These are phyloP conservation scores for Neopelma chrysocephalum DNA, from an alignment of 2,797 vertebrate species.

Conservation along the genomic window DNA sequence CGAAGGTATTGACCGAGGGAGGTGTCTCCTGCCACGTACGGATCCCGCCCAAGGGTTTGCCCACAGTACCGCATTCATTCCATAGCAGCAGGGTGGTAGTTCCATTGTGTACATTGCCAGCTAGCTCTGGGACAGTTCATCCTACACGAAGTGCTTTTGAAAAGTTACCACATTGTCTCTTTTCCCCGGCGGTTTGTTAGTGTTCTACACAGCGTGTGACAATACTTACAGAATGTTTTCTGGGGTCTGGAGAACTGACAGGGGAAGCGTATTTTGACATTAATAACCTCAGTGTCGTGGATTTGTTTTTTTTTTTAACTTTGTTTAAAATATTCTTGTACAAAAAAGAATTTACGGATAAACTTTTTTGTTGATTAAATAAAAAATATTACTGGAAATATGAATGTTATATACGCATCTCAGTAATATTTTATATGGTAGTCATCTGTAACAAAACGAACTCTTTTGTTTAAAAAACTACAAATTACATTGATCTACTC, in stretches of 20 bases:
- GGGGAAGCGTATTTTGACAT: neutral
- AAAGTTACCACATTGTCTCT: neutral
- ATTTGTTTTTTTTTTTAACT: neutral
- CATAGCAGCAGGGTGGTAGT: neutral
- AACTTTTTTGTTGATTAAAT: neutral
- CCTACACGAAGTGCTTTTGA: rapidly evolving
- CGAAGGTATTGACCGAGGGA: neutral
- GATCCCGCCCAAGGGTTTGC: neutral
- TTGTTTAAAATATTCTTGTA: rapidly evolving
- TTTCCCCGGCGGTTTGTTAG: neutral
- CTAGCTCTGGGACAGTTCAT: neutral
- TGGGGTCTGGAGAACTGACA: neutral
- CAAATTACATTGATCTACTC: neutral
- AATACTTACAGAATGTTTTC: neutral
- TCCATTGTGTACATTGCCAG: neutral
- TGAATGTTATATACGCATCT: rapidly evolving
- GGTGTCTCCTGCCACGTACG: neutral
- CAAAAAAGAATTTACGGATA: neutral
- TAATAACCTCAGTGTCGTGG: neutral
- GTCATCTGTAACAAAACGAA: neutral
- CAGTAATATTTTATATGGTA: neutral
- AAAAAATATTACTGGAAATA: neutral
- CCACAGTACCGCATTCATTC: neutral
- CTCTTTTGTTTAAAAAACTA: neutral
- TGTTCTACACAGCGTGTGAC: neutral